Evolutionary conservation across 2,113 vertebrate genomes (phyloP).

Genomic region (Ameiurus melas): DNA sequence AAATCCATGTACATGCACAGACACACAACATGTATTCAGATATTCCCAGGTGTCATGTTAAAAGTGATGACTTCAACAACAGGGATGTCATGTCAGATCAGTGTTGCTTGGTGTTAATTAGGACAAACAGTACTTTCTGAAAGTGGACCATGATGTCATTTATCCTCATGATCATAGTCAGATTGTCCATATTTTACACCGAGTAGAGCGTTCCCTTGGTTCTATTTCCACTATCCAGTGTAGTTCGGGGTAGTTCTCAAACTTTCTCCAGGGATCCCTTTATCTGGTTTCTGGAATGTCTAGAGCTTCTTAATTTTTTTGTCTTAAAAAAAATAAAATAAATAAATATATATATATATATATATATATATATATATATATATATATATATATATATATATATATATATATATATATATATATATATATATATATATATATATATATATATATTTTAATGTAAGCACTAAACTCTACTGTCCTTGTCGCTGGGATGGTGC

Average conservation of each 20-base stretch:
- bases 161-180: not conserved
- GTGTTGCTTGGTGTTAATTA: not conserved
- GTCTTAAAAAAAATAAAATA: too few relatives aligned
- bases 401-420: too few relatives aligned
- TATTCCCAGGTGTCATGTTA: not conserved
- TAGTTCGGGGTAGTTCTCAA: not conserved
- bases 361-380: too few relatives aligned
- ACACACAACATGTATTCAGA: not conserved
- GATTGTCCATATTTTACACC: not conserved
- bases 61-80: not conserved
- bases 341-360: too few relatives aligned
- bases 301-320: too few relatives aligned
- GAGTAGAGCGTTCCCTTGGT: not conserved
- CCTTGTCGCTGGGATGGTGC: not conserved
- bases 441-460: too few relatives aligned
- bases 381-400: too few relatives aligned
- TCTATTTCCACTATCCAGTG: not conserved
- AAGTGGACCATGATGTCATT: not conserved
- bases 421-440: too few relatives aligned
- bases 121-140: not conserved
- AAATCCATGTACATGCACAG: not conserved
- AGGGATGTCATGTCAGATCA: not conserved
- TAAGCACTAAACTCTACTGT: not conserved
- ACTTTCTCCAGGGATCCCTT: not conserved
- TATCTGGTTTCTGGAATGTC: too few relatives aligned